phyloP scores from a whole-genome alignment of 2,888 invertebrate genomes.

The Epistrophella euchroma region DNA sequence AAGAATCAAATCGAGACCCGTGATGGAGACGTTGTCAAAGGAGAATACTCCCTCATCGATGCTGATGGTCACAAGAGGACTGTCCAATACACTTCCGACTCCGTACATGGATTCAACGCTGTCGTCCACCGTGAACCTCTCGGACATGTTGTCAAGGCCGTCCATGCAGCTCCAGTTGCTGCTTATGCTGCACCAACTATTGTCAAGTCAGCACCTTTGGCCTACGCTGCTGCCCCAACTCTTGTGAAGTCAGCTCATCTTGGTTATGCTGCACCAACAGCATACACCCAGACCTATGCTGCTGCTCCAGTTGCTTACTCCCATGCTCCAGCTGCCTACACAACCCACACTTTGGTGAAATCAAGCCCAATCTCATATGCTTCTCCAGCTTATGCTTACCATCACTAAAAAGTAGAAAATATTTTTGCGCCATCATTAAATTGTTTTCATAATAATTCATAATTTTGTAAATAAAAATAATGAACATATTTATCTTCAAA shows the following conservation, averaged over 20 bases:
- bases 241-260: slow-evolving; percentile 22
- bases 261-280: slow-evolving; percentile 40
- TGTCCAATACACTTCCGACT: slow-evolving; percentile 84
- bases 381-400: slow-evolving; percentile 49
- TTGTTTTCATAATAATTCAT: too few species aligned
- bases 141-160: slow-evolving; percentile 59
- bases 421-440: too few species aligned
- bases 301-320: slow-evolving; percentile 22
- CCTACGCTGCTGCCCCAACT: slow-evolving; percentile 49
- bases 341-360: slow-evolving; percentile 6
- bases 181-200: slow-evolving; percentile 52
- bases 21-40: slow-evolving; percentile 83
- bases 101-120: slow-evolving; percentile 84
- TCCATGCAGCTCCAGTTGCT: slow-evolving; percentile 55
- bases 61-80: slow-evolving; percentile 83
- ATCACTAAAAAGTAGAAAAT: slow-evolving; percentile 17
- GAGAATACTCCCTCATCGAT: slow-evolving; percentile 83
- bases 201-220: slow-evolving; percentile 26
- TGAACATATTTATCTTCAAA: too few species aligned
- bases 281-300: slow-evolving; percentile 31
- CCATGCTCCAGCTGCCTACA: slow-evolving; percentile 23
- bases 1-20: slow-evolving; percentile 83
- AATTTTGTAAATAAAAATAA: neutral
- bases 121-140: slow-evolving; percentile 83
- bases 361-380: slow-evolving; percentile 14